Conservation (phyloP, 1,140 invertebrate species). For the Schlechtendalia chinensis region DNA sequence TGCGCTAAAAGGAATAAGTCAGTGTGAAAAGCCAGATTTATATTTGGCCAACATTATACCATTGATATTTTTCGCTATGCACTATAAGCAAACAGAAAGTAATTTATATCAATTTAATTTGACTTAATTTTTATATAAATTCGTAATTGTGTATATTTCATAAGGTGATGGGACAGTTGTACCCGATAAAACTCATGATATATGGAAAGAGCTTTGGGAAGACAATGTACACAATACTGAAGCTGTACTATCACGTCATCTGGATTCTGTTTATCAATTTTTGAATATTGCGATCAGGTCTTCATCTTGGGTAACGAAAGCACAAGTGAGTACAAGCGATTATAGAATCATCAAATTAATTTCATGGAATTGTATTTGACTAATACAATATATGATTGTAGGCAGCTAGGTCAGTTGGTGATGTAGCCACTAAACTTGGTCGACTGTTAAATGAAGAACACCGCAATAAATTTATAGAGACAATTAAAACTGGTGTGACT, state of each 20-base stretch:
- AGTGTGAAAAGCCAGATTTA: conserved; percentile 39
- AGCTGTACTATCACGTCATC: conserved; percentile 73
- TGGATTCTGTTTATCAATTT: conserved; percentile 70
- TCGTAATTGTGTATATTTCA: not conserved
- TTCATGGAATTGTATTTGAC: not conserved
- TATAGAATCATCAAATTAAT: not conserved
- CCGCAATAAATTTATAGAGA: conserved; percentile 66
- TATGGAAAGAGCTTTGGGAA: conserved; percentile 87
- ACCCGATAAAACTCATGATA: conserved; percentile 56
- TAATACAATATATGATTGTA: conserved; percentile 54
- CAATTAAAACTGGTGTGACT: conserved; percentile 70
- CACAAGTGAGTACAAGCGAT: conserved; percentile 61
- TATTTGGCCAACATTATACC: conserved; percentile 65
- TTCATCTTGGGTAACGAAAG: conserved; percentile 81
- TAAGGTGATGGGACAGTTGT: not conserved
- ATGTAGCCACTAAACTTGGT: conserved; percentile 74
- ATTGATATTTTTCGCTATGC: conserved; percentile 85
- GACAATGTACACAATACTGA: conserved; percentile 84
- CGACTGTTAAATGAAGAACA: conserved; percentile 66
- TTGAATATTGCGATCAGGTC: conserved; percentile 72
- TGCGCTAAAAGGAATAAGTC: conserved; percentile 63
- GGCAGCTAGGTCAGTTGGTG: conserved; percentile 76
- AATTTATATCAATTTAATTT: conserved; percentile 10
- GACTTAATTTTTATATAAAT: not conserved
- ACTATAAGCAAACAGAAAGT: conserved; percentile 58